Percentiles rank a stretch among this genome's conserved stretches.
Evolutionary conservation across 2,113 vertebrate species (phyloP).

Genomic region (Parotia lawesii): DNA sequence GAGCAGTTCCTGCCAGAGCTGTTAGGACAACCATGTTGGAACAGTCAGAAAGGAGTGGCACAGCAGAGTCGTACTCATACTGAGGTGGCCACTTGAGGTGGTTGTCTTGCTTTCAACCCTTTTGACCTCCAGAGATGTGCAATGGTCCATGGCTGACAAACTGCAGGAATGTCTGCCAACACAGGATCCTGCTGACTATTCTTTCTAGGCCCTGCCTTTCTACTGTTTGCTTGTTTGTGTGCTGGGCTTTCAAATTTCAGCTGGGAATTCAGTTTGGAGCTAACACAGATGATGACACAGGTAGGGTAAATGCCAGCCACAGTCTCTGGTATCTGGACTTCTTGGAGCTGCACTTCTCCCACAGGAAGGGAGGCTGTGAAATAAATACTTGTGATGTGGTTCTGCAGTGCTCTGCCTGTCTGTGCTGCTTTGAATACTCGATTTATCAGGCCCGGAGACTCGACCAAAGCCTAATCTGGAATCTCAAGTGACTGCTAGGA

Average conservation of each 20-base stretch:
- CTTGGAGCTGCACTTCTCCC: background rate
- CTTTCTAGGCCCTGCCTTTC: background rate
- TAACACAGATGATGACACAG: background rate
- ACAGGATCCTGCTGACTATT: background rate
- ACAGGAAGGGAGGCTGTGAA: background rate
- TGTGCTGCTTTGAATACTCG: background rate
- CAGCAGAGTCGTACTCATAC: background rate
- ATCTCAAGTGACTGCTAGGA: background rate
- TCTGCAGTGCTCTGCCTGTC: background rate
- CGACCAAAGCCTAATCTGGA: accelerated
- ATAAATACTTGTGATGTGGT: background rate
- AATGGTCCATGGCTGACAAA: background rate
- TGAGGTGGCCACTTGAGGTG: background rate
- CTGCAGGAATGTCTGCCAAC: background rate
- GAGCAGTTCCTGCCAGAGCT: background rate
- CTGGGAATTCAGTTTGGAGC: background rate
- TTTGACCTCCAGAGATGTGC: background rate
- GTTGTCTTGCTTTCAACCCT: background rate
- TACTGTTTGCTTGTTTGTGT: background rate
- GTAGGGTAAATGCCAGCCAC: background rate
- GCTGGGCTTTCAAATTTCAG: background rate
- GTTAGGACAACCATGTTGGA: background rate
- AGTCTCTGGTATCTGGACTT: background rate
- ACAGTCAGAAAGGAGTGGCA: background rate
- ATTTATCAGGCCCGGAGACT: background rate